Evolutionary conservation across 2,797 vertebrate genomes (phyloP).

Genomic region (Xenopus petersii): DNA sequence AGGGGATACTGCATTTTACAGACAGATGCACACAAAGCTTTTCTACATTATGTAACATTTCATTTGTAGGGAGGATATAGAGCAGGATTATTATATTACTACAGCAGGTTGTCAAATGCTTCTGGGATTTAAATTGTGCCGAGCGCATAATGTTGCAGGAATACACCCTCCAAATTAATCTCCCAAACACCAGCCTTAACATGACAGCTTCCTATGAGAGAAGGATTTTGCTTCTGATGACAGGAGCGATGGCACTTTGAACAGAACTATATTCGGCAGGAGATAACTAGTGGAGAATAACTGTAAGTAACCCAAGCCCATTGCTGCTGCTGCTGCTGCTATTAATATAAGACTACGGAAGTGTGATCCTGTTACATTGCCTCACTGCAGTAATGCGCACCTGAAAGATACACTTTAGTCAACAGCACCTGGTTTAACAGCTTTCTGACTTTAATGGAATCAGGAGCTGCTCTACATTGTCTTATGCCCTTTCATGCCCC

Average conservation of each 20-base stretch:
- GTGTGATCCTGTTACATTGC: conserved; percentile 10
- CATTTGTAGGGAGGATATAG: conserved; percentile 31
- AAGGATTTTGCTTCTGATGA: conserved; percentile 37
- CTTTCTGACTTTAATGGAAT: too few relatives aligned
- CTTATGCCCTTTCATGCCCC: too few relatives aligned
- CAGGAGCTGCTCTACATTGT: too few relatives aligned
- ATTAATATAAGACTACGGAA: conserved; percentile 41
- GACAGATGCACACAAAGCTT: not conserved
- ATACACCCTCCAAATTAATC: conserved; percentile 43
- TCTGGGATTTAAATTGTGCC: conserved; percentile 39
- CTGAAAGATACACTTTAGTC: not conserved
- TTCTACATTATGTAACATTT: conserved; percentile 33
- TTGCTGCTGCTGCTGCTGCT: conserved; percentile 29
- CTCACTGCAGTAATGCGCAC: not conserved
- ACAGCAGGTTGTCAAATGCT: conserved; percentile 37
- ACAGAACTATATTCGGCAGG: conserved; percentile 38
- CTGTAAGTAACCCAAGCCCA: conserved; percentile 39
- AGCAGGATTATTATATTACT: conserved; percentile 34
- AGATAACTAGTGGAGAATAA: conserved; percentile 41
- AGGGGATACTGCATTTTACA: not conserved
- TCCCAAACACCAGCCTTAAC: conserved; percentile 34
- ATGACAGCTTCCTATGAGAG: conserved; percentile 39
- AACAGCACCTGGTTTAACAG: too few relatives aligned
- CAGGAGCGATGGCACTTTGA: conserved; percentile 35
- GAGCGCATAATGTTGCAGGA: conserved; percentile 13